Base-by-base conservation (phyloP, 2,888 invertebrate species). In the Bhutanitis thaidina region DNA sequence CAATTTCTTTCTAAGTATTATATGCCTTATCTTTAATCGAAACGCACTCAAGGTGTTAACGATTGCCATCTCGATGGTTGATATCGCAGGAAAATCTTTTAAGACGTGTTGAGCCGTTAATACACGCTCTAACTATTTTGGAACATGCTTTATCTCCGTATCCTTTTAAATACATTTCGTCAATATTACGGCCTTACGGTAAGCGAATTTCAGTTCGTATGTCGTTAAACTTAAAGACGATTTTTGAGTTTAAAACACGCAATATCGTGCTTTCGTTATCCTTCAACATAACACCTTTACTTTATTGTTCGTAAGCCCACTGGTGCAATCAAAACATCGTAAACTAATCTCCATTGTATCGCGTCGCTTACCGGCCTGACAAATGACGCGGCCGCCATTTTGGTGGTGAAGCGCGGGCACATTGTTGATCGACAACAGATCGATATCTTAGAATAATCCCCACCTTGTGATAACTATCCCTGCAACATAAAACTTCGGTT, bases 291-390 rank as follows among this genome's bases (percentile, higher is more conserved):
- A 70, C 71, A 69, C 69, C 65, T 74, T 69, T 63, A 61, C 60
- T 63, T 69, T 68, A 67, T 56, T 56, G 54, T 54, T 56, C 62
- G 57, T 61, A 68, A 61, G 64, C 64, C 63, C 69, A 67, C 74
- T 75, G 68, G 64, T 72, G 74, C 69, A 77, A 82, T 81, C 79
- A 85, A 84, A 80, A 82, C 76, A 84, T 77, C 74, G 78, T 76
- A 71, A 75, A 73, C 60, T 82, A 80, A 82, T 80, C 80, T 62
- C 63, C 72, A 76, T 81, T 70, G 67, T 76, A 73, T 69, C 53
- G 36, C 43, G 43, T 54, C 57, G 61, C 64, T 55, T 51, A 58
- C n/a, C 53, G 61, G 64, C 58, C 62, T 68, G 67, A 74, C 77
- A 77, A 74, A 77, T 76, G 78, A 71, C 69, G 71, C 60, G 63